phyloP scores from a whole-genome alignment of 2,797 vertebrate genomes.

The Pitangus sulphuratus region DNA sequence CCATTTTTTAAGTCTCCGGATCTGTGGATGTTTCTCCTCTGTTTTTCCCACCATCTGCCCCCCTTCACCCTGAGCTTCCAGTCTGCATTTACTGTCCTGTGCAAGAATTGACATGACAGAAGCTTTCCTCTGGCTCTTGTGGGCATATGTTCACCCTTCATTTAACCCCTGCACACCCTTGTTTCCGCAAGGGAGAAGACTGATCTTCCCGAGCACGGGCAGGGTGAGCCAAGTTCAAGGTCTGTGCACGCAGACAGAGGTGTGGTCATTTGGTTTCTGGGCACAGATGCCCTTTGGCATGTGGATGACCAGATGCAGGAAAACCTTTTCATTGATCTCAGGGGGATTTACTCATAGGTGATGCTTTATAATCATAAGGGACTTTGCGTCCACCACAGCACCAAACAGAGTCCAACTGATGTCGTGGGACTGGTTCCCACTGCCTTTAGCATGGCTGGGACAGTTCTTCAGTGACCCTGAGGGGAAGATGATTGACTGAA shows the following conservation, averaged over 20 bases:
- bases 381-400: not conserved
- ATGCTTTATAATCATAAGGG: fast-evolving
- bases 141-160: not conserved
- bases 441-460: not conserved
- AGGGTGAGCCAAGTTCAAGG: not conserved
- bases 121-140: not conserved
- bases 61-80: not conserved
- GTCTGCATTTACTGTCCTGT: not conserved
- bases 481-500: not conserved
- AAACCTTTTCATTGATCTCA: not conserved
- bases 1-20: not conserved
- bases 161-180: not conserved
- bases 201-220: fast-evolving
- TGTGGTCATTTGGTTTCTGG: not conserved
- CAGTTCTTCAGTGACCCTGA: not conserved
- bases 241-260: not conserved
- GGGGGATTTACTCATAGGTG: not conserved
- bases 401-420: not conserved
- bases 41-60: not conserved
- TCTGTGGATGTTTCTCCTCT: fast-evolving
- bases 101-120: not conserved
- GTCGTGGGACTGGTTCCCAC: not conserved
- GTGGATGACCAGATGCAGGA: not conserved
- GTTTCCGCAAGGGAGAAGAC: not conserved
- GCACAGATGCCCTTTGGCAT: not conserved